These are phyloP conservation scores for Taphrorychus bicolor DNA, from an alignment of 2,888 invertebrate genomes.

Conservation along the genomic window DNA sequence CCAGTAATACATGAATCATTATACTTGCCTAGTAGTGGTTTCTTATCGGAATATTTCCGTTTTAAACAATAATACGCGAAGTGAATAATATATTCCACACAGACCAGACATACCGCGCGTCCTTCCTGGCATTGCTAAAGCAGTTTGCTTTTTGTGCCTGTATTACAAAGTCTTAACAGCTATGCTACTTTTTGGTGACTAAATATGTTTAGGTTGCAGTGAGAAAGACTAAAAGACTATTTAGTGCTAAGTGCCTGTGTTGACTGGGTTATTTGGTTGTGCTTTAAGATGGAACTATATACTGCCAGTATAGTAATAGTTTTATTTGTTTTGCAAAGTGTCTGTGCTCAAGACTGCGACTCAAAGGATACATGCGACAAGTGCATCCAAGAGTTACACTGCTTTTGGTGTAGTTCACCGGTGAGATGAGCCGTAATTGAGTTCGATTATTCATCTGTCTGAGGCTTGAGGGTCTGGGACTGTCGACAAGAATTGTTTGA, in stretches of 20 bases:
- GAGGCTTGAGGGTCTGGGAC: too few relatives aligned
- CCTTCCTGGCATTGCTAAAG: too few relatives aligned
- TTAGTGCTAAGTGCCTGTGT: too few relatives aligned
- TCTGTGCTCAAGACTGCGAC: conserved; percentile 21
- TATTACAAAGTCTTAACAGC: too few relatives aligned
- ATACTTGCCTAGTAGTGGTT: conserved; percentile 17
- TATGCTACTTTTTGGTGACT: too few relatives aligned
- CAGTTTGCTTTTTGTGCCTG: too few relatives aligned
- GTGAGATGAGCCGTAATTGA: too few relatives aligned
- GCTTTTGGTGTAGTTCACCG: conserved; percentile 61
- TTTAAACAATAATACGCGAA: conserved; percentile 9
- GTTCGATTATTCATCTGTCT: too few relatives aligned
- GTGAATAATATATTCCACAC: conserved; percentile 11
- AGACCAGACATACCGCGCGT: neutral
- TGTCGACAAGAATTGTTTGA: too few relatives aligned
- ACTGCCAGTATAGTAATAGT: neutral
- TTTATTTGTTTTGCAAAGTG: neutral
- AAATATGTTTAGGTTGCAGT: too few relatives aligned
- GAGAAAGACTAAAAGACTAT: too few relatives aligned
- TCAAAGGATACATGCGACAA: conserved; percentile 59
- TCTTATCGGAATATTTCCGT: conserved; percentile 27
- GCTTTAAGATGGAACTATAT: neutral
- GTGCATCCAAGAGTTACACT: conserved; percentile 60
- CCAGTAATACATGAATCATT: conserved; percentile 1
- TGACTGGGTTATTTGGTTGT: too few relatives aligned